Percentiles rank a stretch among this genome's conserved stretches.
phyloP scores from a whole-genome alignment of 2,113 vertebrate species.

The Thinocorus orbignyianus region DNA sequence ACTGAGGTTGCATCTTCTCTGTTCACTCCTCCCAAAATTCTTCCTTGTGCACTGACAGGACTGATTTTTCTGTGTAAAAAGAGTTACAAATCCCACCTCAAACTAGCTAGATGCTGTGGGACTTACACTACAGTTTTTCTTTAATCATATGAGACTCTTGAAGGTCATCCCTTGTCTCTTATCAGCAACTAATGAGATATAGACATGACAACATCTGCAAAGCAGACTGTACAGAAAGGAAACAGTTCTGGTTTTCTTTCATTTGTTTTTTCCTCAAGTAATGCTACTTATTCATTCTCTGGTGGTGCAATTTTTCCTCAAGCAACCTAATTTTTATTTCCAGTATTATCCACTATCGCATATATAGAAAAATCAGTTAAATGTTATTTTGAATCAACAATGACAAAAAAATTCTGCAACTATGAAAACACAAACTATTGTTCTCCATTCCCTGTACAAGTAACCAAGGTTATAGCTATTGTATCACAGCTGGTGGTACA shows the following conservation, averaged over 20 bases:
- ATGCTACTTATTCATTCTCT: constrained; percentile 3
- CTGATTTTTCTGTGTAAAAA: not conserved
- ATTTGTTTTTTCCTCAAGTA: not conserved
- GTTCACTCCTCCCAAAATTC: not conserved
- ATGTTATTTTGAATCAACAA: not conserved
- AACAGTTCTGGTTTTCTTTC: not conserved
- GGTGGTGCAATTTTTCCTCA: not conserved
- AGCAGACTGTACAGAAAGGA: not conserved
- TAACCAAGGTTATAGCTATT: not conserved
- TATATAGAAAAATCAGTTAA: not conserved
- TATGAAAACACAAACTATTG: not conserved
- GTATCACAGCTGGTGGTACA: not conserved
- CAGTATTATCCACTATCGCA: not conserved
- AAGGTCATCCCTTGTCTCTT: not conserved
- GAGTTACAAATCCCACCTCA: not conserved
- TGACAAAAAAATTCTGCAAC: not conserved
- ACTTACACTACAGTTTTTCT: not conserved
- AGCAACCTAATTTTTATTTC: not conserved
- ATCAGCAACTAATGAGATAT: not conserved
- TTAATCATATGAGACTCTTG: not conserved
- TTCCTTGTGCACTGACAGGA: not conserved
- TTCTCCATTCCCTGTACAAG: not conserved
- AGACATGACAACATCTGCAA: not conserved
- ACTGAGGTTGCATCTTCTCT: not conserved
- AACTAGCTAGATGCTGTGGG: not conserved